Evolutionary conservation across 2,888 invertebrate species (phyloP), one percentile per base, ranked within the genome.

Genomic region (Chrysolina oricalcia): DNA sequence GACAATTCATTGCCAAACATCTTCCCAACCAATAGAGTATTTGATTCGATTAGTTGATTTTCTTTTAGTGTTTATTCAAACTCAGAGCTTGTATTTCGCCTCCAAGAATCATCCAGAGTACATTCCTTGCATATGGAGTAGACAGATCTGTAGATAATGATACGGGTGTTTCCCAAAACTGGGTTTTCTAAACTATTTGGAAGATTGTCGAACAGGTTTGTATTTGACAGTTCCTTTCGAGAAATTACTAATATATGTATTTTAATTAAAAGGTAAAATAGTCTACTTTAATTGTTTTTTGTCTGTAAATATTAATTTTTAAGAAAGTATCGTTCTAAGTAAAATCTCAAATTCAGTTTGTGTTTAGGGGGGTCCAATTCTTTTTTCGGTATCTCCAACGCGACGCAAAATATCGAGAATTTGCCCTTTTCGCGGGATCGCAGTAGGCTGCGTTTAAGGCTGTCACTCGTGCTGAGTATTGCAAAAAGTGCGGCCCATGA

Each of bases 1-100:
- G 91, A 82, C 81, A 83, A 66, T 89, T 89, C 81, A 81, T 89
- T 76, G 83, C 85, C 73, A 87, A 86, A 77, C 65, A 82, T 63
- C 78, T 86, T 77, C 84, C 86, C 78, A 82, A 81, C 80, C 83
- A 83, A 82, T 84, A 83, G 59, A 27, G 4, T 15, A 35, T n/a
- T 19, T 19, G 3, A n/a, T 9, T 50, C 35, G 6, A 15, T 35
- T n/a, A 35, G n/a, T 59, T 27, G 13, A 23, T 15, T 27, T 59
- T 27, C 15, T 46, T n/a, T 15, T 46, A 15, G 46, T 2, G 46
- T 59, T 17, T 10, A 27, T 59, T 59, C 23, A 10, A 59, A 59
- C 27, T n/a, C 35, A 23, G 2, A 59, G 35, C 59, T 59, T 59
- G 23, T 59, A 59, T n/a, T 59, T 35, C 8, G 59, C 35, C n/a